Conservation (phyloP, 2,113 vertebrate genomes). For the Hyaena hyaena region DNA sequence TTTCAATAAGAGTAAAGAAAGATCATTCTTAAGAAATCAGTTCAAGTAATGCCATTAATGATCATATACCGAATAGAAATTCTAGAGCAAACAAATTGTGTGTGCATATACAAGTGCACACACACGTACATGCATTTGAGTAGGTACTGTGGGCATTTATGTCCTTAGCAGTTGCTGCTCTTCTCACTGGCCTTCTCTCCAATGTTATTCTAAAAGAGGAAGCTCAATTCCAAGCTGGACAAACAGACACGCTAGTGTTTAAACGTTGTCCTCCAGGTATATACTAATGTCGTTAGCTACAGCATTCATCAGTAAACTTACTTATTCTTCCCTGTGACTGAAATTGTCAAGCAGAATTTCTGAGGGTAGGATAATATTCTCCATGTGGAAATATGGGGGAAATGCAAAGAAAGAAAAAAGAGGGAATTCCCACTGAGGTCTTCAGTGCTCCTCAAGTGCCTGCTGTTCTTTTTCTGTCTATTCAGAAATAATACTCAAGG, state of each 20-base stretch:
- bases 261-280: neutral
- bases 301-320: neutral
- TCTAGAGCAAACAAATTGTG: neutral
- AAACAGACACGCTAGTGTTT: neutral
- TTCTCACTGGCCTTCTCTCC: neutral
- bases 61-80: neutral
- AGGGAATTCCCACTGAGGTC: neutral
- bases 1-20: neutral
- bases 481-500: neutral
- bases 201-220: neutral
- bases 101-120: accelerated
- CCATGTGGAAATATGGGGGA: neutral
- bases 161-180: neutral
- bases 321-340: neutral
- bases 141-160: no score
- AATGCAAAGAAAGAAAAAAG: neutral
- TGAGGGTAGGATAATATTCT: accelerated
- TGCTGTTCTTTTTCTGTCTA: neutral
- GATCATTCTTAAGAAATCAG: neutral
- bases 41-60: neutral
- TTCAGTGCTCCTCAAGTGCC: accelerated
- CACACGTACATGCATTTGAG: neutral
- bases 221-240: neutral
- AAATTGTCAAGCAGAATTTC: neutral
- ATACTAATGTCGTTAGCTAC: neutral